These are phyloP conservation scores for Larimichthys polyactis DNA, from an alignment of 2,113 vertebrate genomes.

Conservation along the genomic window DNA sequence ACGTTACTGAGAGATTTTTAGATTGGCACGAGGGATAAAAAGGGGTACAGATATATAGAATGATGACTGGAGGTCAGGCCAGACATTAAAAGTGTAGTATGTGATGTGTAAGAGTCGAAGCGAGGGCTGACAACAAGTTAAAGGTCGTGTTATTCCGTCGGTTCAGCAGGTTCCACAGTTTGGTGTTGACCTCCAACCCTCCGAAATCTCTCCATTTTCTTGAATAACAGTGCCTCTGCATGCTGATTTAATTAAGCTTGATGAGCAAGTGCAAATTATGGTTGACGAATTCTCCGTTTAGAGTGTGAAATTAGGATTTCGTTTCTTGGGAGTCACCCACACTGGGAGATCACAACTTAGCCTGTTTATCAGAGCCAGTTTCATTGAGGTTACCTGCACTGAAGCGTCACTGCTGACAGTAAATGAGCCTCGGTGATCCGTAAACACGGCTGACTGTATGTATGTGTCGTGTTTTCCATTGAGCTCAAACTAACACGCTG, in stretches of 20 bases:
- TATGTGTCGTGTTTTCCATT: neutral
- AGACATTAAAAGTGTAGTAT: neutral
- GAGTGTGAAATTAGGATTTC: neutral
- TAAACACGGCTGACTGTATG: neutral
- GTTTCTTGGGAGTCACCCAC: neutral
- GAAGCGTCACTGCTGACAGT: neutral
- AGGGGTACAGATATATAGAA: too few species aligned
- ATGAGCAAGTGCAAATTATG: neutral
- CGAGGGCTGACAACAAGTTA: neutral
- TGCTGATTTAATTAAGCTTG: neutral
- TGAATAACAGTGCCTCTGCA: too few species aligned
- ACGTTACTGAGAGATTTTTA: too few species aligned
- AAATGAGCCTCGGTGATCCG: neutral
- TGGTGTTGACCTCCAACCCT: neutral
- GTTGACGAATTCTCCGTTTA: too few species aligned
- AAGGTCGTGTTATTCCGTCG: neutral
- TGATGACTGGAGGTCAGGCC: too few species aligned
- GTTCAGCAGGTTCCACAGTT: neutral
- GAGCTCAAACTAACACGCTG: neutral
- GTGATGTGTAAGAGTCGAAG: too few species aligned
- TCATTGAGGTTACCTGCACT: neutral
- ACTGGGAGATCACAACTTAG: fast-evolving
- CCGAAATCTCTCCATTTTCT: neutral
- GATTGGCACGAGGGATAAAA: too few species aligned
- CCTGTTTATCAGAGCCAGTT: neutral